A percentile compares a stretch with the other conserved stretches of the same genome.
Evolutionary conservation across 2,797 vertebrate genomes (phyloP).

Genomic region (Myotis daubentonii): DNA sequence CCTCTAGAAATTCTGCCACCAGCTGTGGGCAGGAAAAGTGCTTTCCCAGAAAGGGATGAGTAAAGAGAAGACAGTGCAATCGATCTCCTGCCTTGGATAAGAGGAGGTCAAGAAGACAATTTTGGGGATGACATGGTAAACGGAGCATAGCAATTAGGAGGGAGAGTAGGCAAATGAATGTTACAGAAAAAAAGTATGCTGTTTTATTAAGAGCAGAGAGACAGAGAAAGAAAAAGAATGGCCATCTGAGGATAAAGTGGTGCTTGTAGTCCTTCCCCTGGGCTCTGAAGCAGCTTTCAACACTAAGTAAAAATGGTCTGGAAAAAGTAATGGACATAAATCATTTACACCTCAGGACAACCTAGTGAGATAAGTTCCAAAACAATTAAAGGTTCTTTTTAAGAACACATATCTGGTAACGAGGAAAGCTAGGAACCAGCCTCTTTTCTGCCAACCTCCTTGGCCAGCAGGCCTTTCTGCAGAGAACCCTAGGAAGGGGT

Average conservation of each 20-base stretch:
- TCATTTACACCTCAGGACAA: background rate
- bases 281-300: background rate
- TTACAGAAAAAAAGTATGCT: background rate
- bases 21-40: background rate
- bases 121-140: background rate
- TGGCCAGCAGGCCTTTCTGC: background rate
- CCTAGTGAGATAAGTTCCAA: background rate
- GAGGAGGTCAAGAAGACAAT: background rate
- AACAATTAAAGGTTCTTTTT: background rate
- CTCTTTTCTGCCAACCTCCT: background rate
- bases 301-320: background rate
- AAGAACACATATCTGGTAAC: background rate
- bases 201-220: slow-evolving; percentile 9
- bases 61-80: background rate
- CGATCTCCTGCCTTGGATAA: background rate
- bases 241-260: background rate
- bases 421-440: background rate
- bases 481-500: background rate
- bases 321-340: background rate
- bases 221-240: background rate
- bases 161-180: background rate
- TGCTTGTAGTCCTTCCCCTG: background rate
- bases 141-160: background rate
- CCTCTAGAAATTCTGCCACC: background rate
- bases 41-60: background rate